Evolutionary conservation across 1,140 invertebrate species (phyloP).

Genomic region (Hydropsyche tenuis): DNA sequence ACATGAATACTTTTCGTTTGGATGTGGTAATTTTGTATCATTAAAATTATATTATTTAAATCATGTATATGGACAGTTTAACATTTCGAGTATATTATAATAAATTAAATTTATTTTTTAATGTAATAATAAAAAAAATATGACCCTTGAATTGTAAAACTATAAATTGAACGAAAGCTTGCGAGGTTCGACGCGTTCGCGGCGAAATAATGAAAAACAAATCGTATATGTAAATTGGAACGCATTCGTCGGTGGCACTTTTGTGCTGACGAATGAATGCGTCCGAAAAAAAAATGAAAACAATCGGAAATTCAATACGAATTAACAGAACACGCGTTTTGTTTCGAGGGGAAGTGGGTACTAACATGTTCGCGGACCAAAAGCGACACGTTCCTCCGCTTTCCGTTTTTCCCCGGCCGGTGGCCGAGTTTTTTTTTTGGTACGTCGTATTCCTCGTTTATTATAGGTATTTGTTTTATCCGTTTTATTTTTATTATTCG

Average conservation of each 20-base stretch:
- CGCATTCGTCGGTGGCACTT: conserved; percentile 7
- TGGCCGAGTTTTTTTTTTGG: too few species aligned
- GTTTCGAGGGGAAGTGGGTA: conserved; percentile 22
- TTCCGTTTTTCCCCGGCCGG: background rate
- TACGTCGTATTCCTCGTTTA: background rate
- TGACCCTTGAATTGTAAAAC: too few species aligned
- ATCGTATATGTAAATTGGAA: background rate
- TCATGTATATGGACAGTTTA: too few species aligned
- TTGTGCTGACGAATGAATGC: conserved; percentile 9
- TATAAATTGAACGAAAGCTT: too few species aligned
- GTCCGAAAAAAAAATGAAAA: background rate
- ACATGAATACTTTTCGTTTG: too few species aligned
- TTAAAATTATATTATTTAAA: too few species aligned
- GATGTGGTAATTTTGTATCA: too few species aligned
- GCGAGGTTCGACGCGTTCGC: too few species aligned
- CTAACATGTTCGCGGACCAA: background rate
- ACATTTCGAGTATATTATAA: too few species aligned
- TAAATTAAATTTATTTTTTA: too few species aligned
- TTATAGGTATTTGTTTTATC: background rate
- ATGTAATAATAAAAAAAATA: too few species aligned
- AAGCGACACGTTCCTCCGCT: background rate
- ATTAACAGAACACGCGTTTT: conserved; percentile 44
- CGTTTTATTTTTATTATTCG: background rate
- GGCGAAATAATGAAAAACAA: background rate
- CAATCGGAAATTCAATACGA: conserved; percentile 49